Evolutionary conservation across 2,888 invertebrate genomes (phyloP), one percentile per base, ranked within the genome.

Genomic region (Strigamia crassipes): DNA sequence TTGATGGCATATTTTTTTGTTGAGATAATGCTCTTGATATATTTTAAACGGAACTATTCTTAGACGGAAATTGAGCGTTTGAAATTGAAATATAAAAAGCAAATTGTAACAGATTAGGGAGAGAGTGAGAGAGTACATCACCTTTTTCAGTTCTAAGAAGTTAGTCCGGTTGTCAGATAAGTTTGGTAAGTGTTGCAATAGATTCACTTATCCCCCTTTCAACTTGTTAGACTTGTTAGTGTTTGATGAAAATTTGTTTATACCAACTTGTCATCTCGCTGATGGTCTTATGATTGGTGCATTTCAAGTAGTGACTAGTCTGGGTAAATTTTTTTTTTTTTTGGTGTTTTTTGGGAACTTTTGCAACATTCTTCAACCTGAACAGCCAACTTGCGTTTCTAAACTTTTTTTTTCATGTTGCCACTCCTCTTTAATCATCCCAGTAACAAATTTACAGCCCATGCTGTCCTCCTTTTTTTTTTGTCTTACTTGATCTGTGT

Each of bases 341-440:
- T 21, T 56, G 15, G 9, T 18, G 6, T 56, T 56, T 56, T 56
- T 56, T 56, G 9, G 18, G 6, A 56, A 56, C 9, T n/a, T 18
- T 9, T 6, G 18, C 56, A 56, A 18, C 56, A 56, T 56, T 18
- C 18, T 56, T 56, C 4, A 56, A 56, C 56, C 10, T 9, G n/a
- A 56, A 56, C 56, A 21, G n/a, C 56, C 56, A 56, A 18, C 18
- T 18, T 21, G 18, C 56, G 18, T 18, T 56, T 56, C 56, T 18
- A 38, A 38, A 38, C 38, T 18, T 56, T 56, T 51, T 46, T 51
- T 56, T 56, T 56, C 18, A 18, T 5, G 56, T 56, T 56, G 56
- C 56, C 56, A 56, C 56, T 56, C 56, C 56, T 56, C 56, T 9
- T 56, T 56, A 56, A 56, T 56, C 56, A 56, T 56, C 56, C 56